These are phyloP conservation scores for Pyxicephalus adspersus DNA, from an alignment of 2,113 vertebrate species.

Conservation along the genomic window DNA sequence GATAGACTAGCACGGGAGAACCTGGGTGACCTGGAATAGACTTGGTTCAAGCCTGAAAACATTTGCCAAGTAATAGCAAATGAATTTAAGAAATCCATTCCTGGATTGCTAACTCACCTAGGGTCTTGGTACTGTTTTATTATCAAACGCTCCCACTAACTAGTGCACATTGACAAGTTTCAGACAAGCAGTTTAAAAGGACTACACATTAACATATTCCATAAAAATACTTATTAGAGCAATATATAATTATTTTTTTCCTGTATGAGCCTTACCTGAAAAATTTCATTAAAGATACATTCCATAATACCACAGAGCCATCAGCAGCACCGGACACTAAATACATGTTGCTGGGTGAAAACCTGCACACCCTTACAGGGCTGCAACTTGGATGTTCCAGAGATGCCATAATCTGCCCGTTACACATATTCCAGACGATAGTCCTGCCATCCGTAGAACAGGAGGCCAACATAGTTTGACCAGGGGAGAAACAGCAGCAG, in stretches of 20 bases:
- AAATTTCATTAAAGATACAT: slow-evolving; percentile 72
- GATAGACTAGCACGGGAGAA: too few species aligned
- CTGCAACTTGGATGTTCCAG: slow-evolving; percentile 85
- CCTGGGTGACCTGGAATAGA: too few species aligned
- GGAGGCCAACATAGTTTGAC: slow-evolving; percentile 82
- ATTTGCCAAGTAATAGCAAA: too few species aligned
- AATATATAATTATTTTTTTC: not conserved
- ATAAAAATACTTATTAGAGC: too few species aligned
- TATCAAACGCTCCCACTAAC: too few species aligned
- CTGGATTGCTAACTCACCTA: too few species aligned
- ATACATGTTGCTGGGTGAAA: slow-evolving; percentile 74
- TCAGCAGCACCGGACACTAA: slow-evolving; percentile 87
- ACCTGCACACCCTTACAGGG: slow-evolving; percentile 83
- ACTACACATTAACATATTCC: too few species aligned
- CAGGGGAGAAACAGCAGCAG: slow-evolving; percentile 91
- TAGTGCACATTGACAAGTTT: too few species aligned
- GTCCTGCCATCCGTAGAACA: slow-evolving; percentile 92
- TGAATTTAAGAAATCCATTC: too few species aligned
- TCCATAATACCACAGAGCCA: slow-evolving; percentile 86
- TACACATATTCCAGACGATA: slow-evolving; percentile 76
- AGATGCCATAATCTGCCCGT: slow-evolving; percentile 75
- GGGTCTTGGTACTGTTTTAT: too few species aligned
- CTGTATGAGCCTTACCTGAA: slow-evolving; percentile 70
- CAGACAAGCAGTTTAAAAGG: too few species aligned
- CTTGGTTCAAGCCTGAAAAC: too few species aligned